Evolutionary conservation across 2,113 vertebrate species (phyloP), one percentile per base, ranked within the genome.

Genomic region (Pteropus alecto): DNA sequence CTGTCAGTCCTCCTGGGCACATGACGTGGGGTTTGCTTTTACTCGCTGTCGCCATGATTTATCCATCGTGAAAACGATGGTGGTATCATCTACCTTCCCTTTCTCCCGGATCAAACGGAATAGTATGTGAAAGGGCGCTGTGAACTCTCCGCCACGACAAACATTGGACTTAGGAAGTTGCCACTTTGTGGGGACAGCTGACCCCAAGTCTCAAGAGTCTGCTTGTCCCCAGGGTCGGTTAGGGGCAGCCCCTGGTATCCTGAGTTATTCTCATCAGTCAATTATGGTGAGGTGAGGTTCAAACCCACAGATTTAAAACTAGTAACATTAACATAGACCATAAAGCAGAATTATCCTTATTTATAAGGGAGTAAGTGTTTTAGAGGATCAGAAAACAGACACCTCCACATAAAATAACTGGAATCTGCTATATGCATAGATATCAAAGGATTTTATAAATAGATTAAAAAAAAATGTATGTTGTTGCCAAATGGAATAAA

Each of bases 371-470:
- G 41, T 60, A 84, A 90, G 60, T 81, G 88, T 95, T 76, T 93
- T 56, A 88, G 35, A 41, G 26, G 19, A 24, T 51, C 73, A 78
- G 8, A 90, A 85, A 90, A 78, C 9, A 83, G 85, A 89, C 5
- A 96, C 71, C 30, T 56, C 71, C 38, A 91, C 14, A 82, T 65
- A 90, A 96, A 86, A 94, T 54, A 68, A 70, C n/a, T 41, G 90
- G 41, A 90, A 67, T 73, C 43, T 41, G 15, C 38, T 87, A 48
- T 38, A 60, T 7, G 21, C 28, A 41, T 3, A 95, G 76, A 90
- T 6, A 2, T 87, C 78, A 68, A 77, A 79, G n/a, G 14, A 51
- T 77, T 95, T 96, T 96, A 82, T 93, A 97, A 96, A 84, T 96
- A 48, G 3, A 38, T 38, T 38, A 38, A 88, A 83, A 89, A 56